Evolutionary conservation across 2,888 invertebrate species (phyloP).

Genomic region (Apocheima hispidaria): DNA sequence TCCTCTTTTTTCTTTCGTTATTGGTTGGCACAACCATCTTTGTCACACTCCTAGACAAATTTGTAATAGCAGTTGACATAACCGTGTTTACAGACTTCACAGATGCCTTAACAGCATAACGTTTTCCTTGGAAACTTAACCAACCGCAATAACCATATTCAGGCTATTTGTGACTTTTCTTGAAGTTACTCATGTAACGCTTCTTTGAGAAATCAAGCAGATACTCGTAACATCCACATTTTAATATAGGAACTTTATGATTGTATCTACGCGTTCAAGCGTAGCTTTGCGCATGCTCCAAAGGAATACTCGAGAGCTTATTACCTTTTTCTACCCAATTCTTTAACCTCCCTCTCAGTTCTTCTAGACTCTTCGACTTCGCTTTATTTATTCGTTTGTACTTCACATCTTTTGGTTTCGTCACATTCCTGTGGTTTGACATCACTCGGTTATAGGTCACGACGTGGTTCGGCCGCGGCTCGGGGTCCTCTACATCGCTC

Average conservation of each 20-base stretch:
- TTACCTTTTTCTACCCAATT: slow-evolving; percentile 94
- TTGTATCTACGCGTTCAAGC: slow-evolving; percentile 82
- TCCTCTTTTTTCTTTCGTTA: not conserved
- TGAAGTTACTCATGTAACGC: slow-evolving; percentile 16
- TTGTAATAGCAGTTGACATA: slow-evolving; percentile 4
- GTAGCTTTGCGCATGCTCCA: slow-evolving; percentile 89
- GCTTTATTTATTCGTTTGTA: slow-evolving; percentile 96
- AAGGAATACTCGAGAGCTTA: slow-evolving; percentile 88
- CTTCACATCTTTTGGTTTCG: slow-evolving; percentile 96
- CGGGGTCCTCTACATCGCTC: slow-evolving; percentile 73
- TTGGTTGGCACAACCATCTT: slow-evolving; percentile 8
- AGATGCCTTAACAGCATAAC: not conserved
- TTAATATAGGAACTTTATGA: slow-evolving; percentile 63
- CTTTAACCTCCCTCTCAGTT: slow-evolving; percentile 92
- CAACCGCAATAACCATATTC: not conserved
- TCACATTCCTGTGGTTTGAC: slow-evolving; percentile 96
- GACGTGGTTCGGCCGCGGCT: slow-evolving; percentile 84
- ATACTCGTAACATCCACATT: slow-evolving; percentile 32
- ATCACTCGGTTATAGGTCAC: slow-evolving; percentile 94
- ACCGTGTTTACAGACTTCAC: not conserved
- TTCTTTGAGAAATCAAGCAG: slow-evolving; percentile 17
- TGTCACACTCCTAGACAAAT: not conserved
- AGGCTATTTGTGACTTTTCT: slow-evolving; percentile 12
- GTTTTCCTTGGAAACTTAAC: not conserved
- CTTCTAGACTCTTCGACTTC: slow-evolving; percentile 95